Percentiles rank a stretch among this genome's conserved stretches.
Evolutionary conservation across 2,888 invertebrate genomes (phyloP).

Genomic region (Colletes collaris): DNA sequence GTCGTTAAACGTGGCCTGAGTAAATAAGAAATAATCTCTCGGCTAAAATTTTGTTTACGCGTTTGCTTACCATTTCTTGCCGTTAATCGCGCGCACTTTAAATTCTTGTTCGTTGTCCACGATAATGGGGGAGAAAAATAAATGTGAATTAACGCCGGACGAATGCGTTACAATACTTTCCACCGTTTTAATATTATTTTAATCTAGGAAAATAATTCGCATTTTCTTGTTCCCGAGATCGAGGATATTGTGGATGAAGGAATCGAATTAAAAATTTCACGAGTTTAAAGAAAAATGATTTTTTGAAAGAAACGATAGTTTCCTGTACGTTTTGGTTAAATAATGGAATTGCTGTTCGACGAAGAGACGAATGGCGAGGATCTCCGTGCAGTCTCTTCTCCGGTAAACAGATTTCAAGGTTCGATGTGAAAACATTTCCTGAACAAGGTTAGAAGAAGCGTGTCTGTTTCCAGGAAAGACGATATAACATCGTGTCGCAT

Average conservation of each 20-base stretch:
- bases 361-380: no score
- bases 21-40: constrained; percentile 35
- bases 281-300: no score
- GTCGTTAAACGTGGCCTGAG: constrained; percentile 1
- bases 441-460: background rate
- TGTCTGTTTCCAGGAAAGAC: constrained; percentile 32
- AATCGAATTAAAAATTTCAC: no score
- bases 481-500: constrained; percentile 19
- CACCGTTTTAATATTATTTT: no score
- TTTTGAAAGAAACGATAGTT: no score
- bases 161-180: no score
- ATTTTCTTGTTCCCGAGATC: no score
- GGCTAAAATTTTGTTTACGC: constrained; percentile 32
- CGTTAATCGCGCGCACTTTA: constrained; percentile 13
- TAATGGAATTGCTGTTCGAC: background rate
- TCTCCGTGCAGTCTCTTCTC: background rate
- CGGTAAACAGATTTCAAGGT: constrained; percentile 10
- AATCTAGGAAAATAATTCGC: background rate
- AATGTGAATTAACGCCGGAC: background rate
- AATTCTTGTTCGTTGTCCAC: background rate
- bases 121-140: constrained; percentile 17
- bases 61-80: background rate
- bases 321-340: background rate
- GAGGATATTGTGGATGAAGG: no score
- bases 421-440: background rate